phyloP scores from a whole-genome alignment of 2,797 vertebrate species.

The Tamandua tetradactyla region DNA sequence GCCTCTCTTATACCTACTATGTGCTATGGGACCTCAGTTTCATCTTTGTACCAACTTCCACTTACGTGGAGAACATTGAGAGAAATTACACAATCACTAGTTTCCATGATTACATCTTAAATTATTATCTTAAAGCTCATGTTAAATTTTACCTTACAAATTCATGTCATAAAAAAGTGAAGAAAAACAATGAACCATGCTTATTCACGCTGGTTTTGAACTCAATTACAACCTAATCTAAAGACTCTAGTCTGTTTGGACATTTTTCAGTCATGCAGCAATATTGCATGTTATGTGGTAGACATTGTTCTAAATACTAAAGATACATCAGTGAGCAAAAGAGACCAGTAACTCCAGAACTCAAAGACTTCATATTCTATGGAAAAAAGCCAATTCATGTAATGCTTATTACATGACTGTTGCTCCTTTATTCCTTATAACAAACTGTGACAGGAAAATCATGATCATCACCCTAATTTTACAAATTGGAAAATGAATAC shows the following conservation, averaged over 20 bases:
- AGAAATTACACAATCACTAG: background rate
- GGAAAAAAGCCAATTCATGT: background rate
- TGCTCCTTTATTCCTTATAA: background rate
- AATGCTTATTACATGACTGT: fast-evolving
- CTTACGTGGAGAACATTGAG: background rate
- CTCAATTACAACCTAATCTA: background rate
- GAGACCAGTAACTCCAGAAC: background rate
- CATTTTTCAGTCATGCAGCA: background rate
- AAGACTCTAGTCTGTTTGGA: background rate
- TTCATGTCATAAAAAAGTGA: background rate
- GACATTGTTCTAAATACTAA: background rate
- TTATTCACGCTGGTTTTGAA: background rate
- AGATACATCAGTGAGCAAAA: background rate
- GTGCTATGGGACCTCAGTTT: background rate
- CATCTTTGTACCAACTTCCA: background rate
- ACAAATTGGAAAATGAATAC: background rate
- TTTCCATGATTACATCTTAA: background rate
- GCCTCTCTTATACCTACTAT: background rate
- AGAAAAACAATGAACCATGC: background rate
- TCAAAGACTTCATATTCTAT: background rate
- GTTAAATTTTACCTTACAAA: background rate
- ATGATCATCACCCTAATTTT: background rate
- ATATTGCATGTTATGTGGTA: background rate
- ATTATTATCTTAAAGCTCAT: background rate
- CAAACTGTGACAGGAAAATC: background rate